Evolutionary conservation across 2,797 vertebrate genomes (phyloP).

Genomic region (Synaphobranchus kaupii): DNA sequence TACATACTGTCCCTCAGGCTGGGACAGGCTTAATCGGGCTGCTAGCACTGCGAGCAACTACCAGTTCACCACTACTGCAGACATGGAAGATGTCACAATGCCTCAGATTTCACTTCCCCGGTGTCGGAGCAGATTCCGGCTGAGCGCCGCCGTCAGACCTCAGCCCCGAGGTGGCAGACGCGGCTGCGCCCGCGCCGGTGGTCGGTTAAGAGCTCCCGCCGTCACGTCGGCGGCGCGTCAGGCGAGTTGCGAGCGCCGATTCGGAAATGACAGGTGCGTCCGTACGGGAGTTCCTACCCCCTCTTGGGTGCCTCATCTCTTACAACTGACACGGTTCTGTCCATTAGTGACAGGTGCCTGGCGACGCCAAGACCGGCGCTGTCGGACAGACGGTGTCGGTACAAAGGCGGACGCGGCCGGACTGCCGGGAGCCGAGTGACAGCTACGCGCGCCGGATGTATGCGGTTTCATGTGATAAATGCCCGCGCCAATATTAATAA

Average conservation of each 20-base stretch:
- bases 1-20: background rate
- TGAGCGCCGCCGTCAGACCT: background rate
- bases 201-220: background rate
- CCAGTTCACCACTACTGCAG: background rate
- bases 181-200: background rate
- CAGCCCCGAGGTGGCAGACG: background rate
- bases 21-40: background rate
- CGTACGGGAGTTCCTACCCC: conserved; percentile 30
- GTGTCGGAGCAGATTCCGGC: background rate
- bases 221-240: background rate
- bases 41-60: background rate
- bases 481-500: conserved; percentile 41
- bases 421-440: conserved; percentile 35
- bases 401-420: conserved; percentile 19
- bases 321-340: background rate
- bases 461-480: conserved; percentile 41
- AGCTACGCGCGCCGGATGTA: conserved; percentile 16
- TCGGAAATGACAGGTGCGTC: conserved; percentile 40
- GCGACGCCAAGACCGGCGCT: conserved; percentile 20
- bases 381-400: conserved; percentile 41
- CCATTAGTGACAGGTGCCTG: conserved; percentile 13
- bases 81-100: background rate
- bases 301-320: background rate
- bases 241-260: background rate
- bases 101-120: background rate